A percentile compares a stretch with the other conserved stretches of the same genome.
Evolutionary conservation across 2,113 vertebrate genomes (phyloP).

Genomic region (Origma solitaria): DNA sequence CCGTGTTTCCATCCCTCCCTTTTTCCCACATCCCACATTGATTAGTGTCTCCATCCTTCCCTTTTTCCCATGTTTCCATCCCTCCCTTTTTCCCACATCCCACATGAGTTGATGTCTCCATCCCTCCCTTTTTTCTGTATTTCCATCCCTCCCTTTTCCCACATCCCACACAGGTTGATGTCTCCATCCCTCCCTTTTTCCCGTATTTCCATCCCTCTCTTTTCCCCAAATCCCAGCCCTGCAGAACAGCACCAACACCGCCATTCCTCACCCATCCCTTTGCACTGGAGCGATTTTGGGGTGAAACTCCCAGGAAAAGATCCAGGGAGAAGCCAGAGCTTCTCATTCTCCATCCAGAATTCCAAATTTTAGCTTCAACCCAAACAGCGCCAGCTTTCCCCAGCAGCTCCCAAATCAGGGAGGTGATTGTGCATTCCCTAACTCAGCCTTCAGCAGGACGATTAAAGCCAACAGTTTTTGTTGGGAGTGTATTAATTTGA

Average conservation of each 20-base stretch:
- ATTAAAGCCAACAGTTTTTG: conserved; percentile 5
- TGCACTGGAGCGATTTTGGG: not conserved
- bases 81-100: too few species aligned
- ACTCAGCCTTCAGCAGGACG: not conserved
- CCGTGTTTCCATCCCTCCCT: too few species aligned
- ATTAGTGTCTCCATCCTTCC: too few species aligned
- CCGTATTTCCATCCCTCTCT: too few species aligned
- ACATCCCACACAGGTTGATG: too few species aligned
- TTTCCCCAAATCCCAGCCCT: not conserved
- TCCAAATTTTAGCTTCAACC: not conserved
- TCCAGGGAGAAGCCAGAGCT: not conserved
- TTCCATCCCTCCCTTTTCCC: too few species aligned
- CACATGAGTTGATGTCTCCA: too few species aligned
- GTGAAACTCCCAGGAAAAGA: not conserved
- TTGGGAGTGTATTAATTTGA: not conserved
- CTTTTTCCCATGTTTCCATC: too few species aligned
- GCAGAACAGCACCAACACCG: not conserved
- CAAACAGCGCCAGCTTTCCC: not conserved
- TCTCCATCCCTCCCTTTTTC: not conserved
- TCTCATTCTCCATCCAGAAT: not conserved
- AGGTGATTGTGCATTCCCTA: not conserved
- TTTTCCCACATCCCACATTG: too few species aligned
- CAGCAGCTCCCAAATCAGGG: not conserved
- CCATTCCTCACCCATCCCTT: not conserved
- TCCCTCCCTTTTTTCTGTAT: too few species aligned